Conservation (phyloP, 2,797 vertebrate species). For the Paramormyrops hopkinsi region DNA sequence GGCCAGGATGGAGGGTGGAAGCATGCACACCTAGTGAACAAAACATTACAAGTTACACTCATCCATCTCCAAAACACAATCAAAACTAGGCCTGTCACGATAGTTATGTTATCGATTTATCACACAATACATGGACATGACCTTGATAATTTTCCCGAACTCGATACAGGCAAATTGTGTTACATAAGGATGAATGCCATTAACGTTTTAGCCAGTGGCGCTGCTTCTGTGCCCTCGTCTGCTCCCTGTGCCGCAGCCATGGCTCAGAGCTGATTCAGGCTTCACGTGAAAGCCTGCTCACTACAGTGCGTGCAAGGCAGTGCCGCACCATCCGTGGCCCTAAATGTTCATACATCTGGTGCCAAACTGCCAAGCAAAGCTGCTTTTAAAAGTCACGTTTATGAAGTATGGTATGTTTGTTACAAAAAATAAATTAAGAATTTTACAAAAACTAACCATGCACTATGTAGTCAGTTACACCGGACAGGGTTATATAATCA, state of each 20-base stretch:
- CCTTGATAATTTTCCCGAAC: background rate
- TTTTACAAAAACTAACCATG: background rate
- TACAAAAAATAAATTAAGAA: background rate
- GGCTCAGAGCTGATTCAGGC: background rate
- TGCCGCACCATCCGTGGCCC: background rate
- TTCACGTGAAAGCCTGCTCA: background rate
- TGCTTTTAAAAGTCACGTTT: background rate
- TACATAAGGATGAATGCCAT: background rate
- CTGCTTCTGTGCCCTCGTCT: background rate
- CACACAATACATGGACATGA: background rate
- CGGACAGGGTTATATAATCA: background rate
- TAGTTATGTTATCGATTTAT: background rate
- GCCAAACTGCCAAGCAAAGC: background rate
- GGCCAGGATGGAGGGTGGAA: constrained; percentile 87
- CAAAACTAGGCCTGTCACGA: background rate
- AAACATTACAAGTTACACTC: background rate
- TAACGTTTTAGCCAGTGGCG: background rate
- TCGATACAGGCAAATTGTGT: background rate
- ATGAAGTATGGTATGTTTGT: background rate
- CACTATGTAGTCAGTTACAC: background rate
- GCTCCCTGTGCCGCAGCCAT: background rate
- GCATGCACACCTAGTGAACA: constrained; percentile 82
- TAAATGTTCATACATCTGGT: background rate
- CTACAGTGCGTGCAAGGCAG: background rate
- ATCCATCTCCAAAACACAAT: background rate